These are phyloP conservation scores for Somateria mollissima DNA, from an alignment of 2,797 vertebrate genomes.

Conservation along the genomic window DNA sequence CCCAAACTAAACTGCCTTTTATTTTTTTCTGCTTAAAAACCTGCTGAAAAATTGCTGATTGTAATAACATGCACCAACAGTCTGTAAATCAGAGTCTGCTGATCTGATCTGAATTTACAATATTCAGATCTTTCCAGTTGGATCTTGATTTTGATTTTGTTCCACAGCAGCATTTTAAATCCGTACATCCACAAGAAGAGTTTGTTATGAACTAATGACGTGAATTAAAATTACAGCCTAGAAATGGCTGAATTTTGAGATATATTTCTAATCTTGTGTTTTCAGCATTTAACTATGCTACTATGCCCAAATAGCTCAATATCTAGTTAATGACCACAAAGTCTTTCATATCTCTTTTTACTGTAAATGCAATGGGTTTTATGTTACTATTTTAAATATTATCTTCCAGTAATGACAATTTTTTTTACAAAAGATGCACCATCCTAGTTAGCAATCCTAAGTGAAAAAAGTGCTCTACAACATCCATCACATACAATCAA, in stretches of 20 bases:
- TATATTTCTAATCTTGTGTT: background rate
- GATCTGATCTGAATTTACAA: background rate
- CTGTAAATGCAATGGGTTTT: background rate
- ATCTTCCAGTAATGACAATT: background rate
- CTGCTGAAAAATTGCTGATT: background rate
- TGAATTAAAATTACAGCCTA: background rate
- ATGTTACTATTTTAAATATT: background rate
- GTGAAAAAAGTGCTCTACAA: background rate
- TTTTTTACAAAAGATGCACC: background rate
- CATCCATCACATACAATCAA: background rate
- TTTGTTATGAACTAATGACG: background rate
- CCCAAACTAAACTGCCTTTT: background rate
- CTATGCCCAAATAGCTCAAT: background rate
- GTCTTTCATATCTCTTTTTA: background rate
- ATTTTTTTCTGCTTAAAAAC: background rate
- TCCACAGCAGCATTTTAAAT: background rate
- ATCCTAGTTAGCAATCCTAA: background rate
- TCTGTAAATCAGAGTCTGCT: background rate
- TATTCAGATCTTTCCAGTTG: rapidly evolving
- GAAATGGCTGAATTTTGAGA: background rate
- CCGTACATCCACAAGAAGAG: background rate
- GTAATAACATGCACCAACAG: background rate
- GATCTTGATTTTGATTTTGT: background rate
- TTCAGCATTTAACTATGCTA: background rate
- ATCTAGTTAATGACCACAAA: background rate